Conservation (phyloP, 2,888 invertebrate species). For the Nymphalis urticae region DNA sequence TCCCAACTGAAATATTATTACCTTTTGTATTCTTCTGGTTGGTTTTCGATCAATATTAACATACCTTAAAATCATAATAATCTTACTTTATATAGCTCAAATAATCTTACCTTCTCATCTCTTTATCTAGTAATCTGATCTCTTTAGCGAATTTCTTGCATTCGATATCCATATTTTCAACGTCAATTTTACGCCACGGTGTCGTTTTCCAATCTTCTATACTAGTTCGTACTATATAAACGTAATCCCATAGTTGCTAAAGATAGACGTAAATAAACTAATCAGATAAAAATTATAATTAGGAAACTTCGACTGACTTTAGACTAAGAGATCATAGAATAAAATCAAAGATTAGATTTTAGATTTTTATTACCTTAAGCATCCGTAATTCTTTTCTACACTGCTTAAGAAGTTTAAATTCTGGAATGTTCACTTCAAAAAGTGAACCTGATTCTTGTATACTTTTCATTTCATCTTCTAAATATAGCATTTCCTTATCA, state of each 20-base stretch:
- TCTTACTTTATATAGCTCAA: too few species aligned
- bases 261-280: conserved; percentile 27
- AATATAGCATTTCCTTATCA: conserved; percentile 87
- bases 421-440: conserved; percentile 97
- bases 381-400: conserved; percentile 94
- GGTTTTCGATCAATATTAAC: neutral
- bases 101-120: conserved; percentile 86
- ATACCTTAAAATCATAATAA: neutral
- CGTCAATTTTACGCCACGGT: conserved; percentile 97
- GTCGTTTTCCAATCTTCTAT: conserved; percentile 99
- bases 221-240: conserved; percentile 92
- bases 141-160: conserved; percentile 99
- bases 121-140: conserved; percentile 94
- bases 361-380: conserved; percentile 84
- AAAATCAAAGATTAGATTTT: too few species aligned
- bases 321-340: too few species aligned
- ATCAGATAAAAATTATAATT: neutral
- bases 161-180: conserved; percentile 99
- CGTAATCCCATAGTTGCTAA: conserved; percentile 97
- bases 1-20: conserved; percentile 85
- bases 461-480: conserved; percentile 92
- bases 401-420: conserved; percentile 95
- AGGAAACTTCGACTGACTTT: too few species aligned
- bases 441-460: conserved; percentile 95
- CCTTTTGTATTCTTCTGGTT: neutral